These are phyloP conservation scores for Dipodomys merriami DNA, from an alignment of 2,113 vertebrate genomes.

Conservation along the genomic window DNA sequence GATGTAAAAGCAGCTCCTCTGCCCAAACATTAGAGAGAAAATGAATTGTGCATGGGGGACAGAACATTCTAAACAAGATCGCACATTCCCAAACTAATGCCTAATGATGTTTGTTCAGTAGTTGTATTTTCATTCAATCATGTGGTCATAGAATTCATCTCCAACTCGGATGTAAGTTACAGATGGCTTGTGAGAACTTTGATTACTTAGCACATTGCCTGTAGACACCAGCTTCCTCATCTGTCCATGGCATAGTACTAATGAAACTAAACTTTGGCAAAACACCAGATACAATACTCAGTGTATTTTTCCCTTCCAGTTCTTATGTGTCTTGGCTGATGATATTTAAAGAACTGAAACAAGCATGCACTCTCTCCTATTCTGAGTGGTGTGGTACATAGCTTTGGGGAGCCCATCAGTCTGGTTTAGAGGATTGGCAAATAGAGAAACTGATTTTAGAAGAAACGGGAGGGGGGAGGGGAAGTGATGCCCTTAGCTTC, in stretches of 20 bases:
- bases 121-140: constrained; percentile 11
- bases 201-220: not conserved
- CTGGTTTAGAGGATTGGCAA: not conserved
- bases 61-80: not conserved
- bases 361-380: rapidly evolving
- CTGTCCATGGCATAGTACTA: not conserved
- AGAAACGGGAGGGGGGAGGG: not conserved
- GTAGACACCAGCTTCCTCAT: not conserved
- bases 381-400: not conserved
- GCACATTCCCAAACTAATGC: constrained; percentile 30
- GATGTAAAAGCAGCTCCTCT: not conserved
- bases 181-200: not conserved
- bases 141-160: not conserved
- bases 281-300: not conserved
- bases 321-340: not conserved
- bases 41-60: not conserved
- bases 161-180: not conserved
- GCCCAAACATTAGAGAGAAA: not conserved
- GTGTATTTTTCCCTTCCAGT: not conserved
- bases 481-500: constrained; percentile 24
- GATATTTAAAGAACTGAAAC: not conserved
- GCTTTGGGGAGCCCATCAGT: not conserved
- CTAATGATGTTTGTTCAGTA: not conserved
- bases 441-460: constrained; percentile 29
- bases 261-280: not conserved